phyloP scores from a whole-genome alignment of 2,888 invertebrate genomes.

The Xestia ashworthii region DNA sequence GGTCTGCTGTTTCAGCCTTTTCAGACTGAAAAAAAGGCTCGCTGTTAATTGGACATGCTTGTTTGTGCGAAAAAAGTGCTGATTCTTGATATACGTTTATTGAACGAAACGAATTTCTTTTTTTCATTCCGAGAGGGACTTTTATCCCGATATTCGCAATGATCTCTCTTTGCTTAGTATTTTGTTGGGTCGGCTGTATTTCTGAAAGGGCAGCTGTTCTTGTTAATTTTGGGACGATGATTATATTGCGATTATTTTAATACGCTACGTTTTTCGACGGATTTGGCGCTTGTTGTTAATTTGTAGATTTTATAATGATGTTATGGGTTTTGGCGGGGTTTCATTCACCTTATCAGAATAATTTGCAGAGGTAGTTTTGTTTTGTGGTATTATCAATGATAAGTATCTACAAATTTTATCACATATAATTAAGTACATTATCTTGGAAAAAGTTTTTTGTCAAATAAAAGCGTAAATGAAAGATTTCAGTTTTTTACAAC shows the following conservation, averaged over 20 bases:
- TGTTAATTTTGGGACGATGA: conserved; percentile 24
- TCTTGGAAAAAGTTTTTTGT: neutral
- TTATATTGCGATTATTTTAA: conserved; percentile 33
- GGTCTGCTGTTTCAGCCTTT: conserved; percentile 76
- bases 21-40: conserved; percentile 72
- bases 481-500: no score
- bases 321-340: neutral
- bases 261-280: neutral
- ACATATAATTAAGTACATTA: neutral
- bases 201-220: conserved; percentile 22
- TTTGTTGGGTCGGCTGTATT: conserved; percentile 44
- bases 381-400: neutral
- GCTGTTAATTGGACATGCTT: conserved; percentile 83
- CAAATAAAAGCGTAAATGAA: neutral
- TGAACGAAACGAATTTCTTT: conserved; percentile 46
- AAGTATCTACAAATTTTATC: neutral
- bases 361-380: neutral
- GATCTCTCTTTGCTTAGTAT: conserved; percentile 47
- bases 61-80: conserved; percentile 79
- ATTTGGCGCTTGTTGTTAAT: neutral
- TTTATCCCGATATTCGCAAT: conserved; percentile 43
- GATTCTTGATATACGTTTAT: conserved; percentile 71
- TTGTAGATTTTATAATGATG: neutral
- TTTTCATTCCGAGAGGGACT: conserved; percentile 31
- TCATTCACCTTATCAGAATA: neutral